phyloP scores from a whole-genome alignment of 2,113 vertebrate species.

The Varanus komodoensis region DNA sequence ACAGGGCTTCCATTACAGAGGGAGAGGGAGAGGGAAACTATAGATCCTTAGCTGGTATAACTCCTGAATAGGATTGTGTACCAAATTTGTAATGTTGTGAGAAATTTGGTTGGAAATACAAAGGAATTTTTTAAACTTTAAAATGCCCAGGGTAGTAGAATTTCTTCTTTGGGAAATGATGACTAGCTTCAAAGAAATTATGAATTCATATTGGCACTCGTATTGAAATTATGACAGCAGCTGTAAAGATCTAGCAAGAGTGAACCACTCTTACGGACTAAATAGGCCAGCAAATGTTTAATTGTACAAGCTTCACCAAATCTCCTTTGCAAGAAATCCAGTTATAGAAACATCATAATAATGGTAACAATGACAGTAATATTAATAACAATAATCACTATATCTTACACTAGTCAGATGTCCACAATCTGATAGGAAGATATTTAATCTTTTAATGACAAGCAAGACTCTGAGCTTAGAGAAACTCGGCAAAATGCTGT shows the following conservation, averaged over 20 bases:
- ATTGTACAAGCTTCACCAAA: background rate
- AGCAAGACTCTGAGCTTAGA: slow-evolving; percentile 28
- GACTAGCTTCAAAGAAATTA: background rate
- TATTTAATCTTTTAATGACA: slow-evolving; percentile 7
- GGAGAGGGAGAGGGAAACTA: background rate
- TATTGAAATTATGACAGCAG: background rate
- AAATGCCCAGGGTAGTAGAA: background rate
- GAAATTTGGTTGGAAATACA: slow-evolving; percentile 26
- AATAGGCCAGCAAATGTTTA: background rate
- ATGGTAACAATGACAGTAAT: slow-evolving; percentile 15
- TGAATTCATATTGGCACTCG: background rate
- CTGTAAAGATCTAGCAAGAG: background rate
- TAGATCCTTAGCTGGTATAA: background rate
- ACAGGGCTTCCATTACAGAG: background rate
- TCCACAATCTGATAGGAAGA: background rate
- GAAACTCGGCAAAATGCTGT: slow-evolving; percentile 9
- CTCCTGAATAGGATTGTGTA: background rate
- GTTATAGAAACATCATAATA: background rate
- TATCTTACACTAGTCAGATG: background rate
- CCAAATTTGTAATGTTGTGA: slow-evolving; percentile 30
- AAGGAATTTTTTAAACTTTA: slow-evolving; percentile 1
- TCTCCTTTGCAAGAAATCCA: background rate
- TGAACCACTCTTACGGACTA: background rate
- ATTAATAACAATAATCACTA: background rate
- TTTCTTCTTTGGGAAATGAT: background rate